Conservation (phyloP, 2,888 invertebrate genomes). For the Cactoblastis cactorum region DNA sequence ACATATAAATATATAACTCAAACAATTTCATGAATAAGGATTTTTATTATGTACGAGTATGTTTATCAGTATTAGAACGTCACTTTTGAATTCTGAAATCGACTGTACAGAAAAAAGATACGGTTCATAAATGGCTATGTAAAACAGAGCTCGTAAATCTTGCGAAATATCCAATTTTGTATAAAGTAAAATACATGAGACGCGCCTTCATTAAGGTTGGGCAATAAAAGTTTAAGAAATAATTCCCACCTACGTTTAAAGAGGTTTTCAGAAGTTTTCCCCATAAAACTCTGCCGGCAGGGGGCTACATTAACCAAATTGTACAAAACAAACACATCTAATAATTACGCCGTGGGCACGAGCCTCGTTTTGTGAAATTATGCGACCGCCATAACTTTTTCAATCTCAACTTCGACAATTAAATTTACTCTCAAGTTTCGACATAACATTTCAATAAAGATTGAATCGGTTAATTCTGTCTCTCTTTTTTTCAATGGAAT, state of each 20-base stretch:
- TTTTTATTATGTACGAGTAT: no score
- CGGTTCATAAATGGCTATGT: conserved; percentile 29
- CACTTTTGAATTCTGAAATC: neutral
- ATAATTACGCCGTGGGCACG: conserved; percentile 58
- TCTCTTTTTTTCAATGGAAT: neutral
- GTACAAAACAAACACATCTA: conserved; percentile 69
- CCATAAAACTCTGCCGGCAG: conserved; percentile 49
- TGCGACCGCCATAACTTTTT: conserved; percentile 72
- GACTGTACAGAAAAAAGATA: neutral
- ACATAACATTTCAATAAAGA: conserved; percentile 69
- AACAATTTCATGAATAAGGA: no score
- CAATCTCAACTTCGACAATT: conserved; percentile 76
- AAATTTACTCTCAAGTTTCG: conserved; percentile 68
- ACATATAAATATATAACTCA: no score
- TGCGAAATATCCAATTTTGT: conserved; percentile 10
- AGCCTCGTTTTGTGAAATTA: conserved; percentile 60
- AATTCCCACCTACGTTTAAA: conserved; percentile 51
- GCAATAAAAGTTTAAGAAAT: conserved; percentile 54
- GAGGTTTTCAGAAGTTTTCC: conserved; percentile 48
- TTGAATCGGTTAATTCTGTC: conserved; percentile 38
- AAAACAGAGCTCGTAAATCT: conserved; percentile 23
- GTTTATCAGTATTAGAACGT: no score
- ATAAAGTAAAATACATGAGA: conserved; percentile 21
- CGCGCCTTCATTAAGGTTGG: conserved; percentile 35
- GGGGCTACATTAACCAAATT: conserved; percentile 66